Evolutionary conservation across 2,113 vertebrate species (phyloP).

Genomic region (Azemiops feae): DNA sequence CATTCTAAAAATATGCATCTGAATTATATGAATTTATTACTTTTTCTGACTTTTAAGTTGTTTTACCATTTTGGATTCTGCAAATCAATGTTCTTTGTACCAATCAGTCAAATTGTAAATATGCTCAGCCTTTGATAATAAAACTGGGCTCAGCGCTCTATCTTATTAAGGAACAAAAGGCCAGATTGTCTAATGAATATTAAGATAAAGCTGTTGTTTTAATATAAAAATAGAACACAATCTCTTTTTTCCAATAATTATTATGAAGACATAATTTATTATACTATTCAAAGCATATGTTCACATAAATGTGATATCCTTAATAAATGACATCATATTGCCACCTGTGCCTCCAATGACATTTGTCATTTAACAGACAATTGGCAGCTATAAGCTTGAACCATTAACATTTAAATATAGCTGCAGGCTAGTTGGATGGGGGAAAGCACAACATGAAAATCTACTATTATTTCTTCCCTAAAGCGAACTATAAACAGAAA

Average conservation of each 20-base stretch:
- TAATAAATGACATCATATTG: constrained; percentile 53
- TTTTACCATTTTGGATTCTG: background rate
- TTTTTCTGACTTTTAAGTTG: background rate
- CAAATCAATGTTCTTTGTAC: background rate
- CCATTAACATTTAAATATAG: constrained; percentile 52
- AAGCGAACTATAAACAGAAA: constrained; percentile 30
- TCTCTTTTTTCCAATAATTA: constrained; percentile 46
- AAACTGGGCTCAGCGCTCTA: background rate
- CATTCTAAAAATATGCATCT: background rate
- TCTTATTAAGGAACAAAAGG: constrained; percentile 24
- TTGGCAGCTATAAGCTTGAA: constrained; percentile 34
- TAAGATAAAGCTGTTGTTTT: constrained; percentile 44
- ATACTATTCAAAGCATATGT: constrained; percentile 11
- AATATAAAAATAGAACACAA: constrained; percentile 36
- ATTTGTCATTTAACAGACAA: constrained; percentile 54
- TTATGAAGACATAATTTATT: constrained; percentile 44
- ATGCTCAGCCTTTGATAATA: constrained; percentile 24
- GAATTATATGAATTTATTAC: background rate
- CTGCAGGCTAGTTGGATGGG: constrained; percentile 17
- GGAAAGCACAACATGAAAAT: background rate
- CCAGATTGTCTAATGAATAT: constrained; percentile 15
- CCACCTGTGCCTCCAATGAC: background rate
- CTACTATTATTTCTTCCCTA: constrained; percentile 11
- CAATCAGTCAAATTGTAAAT: constrained; percentile 10
- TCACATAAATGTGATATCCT: constrained; percentile 38